Conservation (phyloP, 64 coral and sea anemone genomes). For the Pocillopora verrucosa region DNA sequence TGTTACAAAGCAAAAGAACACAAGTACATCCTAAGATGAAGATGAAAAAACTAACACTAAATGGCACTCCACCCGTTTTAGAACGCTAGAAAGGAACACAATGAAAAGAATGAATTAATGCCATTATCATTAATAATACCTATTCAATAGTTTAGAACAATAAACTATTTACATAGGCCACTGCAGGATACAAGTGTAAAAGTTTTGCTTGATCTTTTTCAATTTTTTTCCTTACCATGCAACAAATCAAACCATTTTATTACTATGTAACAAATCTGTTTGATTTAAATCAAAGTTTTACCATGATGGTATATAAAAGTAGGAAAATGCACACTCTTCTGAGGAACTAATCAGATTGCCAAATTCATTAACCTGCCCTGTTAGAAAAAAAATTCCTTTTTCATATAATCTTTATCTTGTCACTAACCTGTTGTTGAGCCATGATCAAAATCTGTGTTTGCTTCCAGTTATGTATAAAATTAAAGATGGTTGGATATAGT, state of each 20-base stretch:
- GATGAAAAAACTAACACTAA: neutral
- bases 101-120: neutral
- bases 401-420: neutral
- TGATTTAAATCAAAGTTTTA: too few relatives aligned
- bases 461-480: conserved; percentile 50
- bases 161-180: neutral
- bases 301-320: too few relatives aligned
- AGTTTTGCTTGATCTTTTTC: too few relatives aligned
- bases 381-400: neutral
- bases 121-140: neutral
- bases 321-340: too few relatives aligned
- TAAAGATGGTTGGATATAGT: conserved; percentile 49
- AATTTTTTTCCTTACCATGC: too few relatives aligned
- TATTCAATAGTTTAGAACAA: neutral
- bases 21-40: neutral
- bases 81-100: neutral
- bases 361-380: neutral
- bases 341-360: too few relatives aligned
- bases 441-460: neutral
- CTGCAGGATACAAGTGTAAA: too few relatives aligned
- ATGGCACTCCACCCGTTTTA: neutral
- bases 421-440: neutral
- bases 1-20: neutral
- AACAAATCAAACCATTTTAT: too few relatives aligned
- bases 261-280: too few relatives aligned